These are phyloP conservation scores for Coturnix japonica DNA, from an alignment of 2,113 vertebrate species.

Conservation along the genomic window DNA sequence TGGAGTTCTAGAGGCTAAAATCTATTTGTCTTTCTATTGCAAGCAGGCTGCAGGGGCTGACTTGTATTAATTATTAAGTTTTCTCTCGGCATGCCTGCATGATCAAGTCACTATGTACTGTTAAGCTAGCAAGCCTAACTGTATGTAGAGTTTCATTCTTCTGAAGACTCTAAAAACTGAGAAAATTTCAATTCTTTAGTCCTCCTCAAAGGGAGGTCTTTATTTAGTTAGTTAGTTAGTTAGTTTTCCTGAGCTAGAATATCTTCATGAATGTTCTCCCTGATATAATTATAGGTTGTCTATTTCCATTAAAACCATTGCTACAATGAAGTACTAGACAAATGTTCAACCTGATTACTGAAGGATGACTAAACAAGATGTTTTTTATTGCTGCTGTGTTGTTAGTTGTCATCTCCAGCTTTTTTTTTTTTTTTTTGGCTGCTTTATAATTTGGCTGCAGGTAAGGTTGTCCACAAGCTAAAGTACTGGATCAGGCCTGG, in stretches of 20 bases:
- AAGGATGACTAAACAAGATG: conserved; percentile 25
- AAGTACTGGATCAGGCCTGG: neutral
- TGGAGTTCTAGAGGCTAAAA: neutral
- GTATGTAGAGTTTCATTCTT: neutral
- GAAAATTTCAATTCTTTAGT: neutral
- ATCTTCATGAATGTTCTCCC: neutral
- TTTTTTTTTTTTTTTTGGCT: neutral
- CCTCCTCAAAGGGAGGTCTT: neutral
- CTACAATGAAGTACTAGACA: neutral
- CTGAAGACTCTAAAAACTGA: neutral
- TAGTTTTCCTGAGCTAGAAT: neutral
- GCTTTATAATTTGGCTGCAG: neutral
- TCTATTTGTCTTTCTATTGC: neutral
- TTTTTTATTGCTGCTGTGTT: neutral
- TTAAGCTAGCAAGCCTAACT: neutral
- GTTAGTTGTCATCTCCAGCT: conserved; percentile 13
- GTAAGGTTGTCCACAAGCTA: neutral
- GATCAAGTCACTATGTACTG: neutral
- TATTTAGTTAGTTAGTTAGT: no score
- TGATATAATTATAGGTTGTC: neutral
- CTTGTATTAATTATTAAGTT: neutral
- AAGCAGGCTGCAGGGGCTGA: neutral
- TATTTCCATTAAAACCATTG: neutral
- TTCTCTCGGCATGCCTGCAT: neutral
- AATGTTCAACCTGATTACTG: conserved; percentile 14